A percentile compares a stretch with the other conserved stretches of the same genome.
Conservation (phyloP, 2,888 invertebrate genomes). For the Oscheius sp. region DNA sequence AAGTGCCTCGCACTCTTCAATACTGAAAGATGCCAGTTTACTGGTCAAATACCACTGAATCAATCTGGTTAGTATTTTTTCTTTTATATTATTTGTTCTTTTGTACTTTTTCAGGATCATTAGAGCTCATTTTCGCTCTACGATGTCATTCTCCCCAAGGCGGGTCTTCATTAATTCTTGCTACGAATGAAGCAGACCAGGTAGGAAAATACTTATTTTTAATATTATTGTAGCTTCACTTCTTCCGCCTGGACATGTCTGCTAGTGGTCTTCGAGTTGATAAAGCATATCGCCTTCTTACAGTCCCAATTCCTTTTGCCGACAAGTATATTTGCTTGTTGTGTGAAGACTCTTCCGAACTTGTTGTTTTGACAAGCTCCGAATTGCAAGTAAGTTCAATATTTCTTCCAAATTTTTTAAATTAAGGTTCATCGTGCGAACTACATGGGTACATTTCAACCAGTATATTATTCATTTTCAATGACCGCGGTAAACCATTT, state of each 20-base stretch:
- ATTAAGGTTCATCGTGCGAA: background rate
- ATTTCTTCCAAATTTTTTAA: background rate
- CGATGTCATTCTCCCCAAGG: background rate
- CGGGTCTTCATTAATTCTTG: background rate
- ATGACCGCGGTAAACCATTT: background rate
- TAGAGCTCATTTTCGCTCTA: background rate
- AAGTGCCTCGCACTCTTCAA: background rate
- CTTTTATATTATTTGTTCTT: too few species aligned
- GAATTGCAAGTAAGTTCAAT: background rate
- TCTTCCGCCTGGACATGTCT: conserved; percentile 1
- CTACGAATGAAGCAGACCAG: background rate
- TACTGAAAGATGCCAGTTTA: background rate
- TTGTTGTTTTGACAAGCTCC: background rate
- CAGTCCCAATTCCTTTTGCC: background rate
- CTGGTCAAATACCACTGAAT: background rate
- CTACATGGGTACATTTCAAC: background rate
- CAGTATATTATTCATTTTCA: background rate
- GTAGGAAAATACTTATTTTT: too few species aligned
- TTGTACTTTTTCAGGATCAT: background rate
- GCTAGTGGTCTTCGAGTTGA: background rate
- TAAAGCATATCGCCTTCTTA: background rate
- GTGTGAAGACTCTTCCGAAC: background rate
- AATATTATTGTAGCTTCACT: background rate
- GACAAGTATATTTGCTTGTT: background rate
- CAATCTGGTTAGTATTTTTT: background rate